Percentiles rank a stretch among this genome's conserved stretches.
These are phyloP conservation scores for Egretta garzetta DNA, from an alignment of 2,113 vertebrate genomes.

Conservation along the genomic window DNA sequence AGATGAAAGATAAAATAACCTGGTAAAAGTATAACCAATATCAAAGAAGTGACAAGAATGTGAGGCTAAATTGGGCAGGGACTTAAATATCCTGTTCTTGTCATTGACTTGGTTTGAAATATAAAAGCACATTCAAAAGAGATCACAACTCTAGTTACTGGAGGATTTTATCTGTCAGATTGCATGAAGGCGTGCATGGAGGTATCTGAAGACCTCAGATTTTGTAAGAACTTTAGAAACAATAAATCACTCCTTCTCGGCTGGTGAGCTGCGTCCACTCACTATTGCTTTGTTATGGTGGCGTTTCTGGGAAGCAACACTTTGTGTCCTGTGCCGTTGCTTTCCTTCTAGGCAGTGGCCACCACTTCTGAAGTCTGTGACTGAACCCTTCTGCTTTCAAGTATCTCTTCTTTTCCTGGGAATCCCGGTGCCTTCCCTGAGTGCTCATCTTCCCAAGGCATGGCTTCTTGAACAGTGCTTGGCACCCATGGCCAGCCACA, in stretches of 20 bases:
- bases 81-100: conserved; percentile 4
- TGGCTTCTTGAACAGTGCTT: not conserved
- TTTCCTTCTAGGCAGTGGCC: not conserved
- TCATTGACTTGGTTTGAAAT: not conserved
- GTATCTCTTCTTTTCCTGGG: not conserved
- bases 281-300: not conserved
- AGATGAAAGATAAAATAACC: not conserved
- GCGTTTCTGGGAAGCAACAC: not conserved
- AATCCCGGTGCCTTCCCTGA: not conserved
- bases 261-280: not conserved
- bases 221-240: not conserved
- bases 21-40: not conserved
- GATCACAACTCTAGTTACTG: not conserved
- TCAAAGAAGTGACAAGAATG: not conserved
- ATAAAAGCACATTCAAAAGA: not conserved
- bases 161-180: not conserved
- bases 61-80: not conserved
- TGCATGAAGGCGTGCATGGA: not conserved
- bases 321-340: not conserved
- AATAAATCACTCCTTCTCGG: not conserved
- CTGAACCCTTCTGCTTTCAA: not conserved
- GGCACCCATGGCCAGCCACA: not conserved
- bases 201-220: not conserved
- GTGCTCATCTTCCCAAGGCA: not conserved
- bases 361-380: not conserved